Evolutionary conservation across 2,888 invertebrate species (phyloP).

Genomic region (Buathra laborator): DNA sequence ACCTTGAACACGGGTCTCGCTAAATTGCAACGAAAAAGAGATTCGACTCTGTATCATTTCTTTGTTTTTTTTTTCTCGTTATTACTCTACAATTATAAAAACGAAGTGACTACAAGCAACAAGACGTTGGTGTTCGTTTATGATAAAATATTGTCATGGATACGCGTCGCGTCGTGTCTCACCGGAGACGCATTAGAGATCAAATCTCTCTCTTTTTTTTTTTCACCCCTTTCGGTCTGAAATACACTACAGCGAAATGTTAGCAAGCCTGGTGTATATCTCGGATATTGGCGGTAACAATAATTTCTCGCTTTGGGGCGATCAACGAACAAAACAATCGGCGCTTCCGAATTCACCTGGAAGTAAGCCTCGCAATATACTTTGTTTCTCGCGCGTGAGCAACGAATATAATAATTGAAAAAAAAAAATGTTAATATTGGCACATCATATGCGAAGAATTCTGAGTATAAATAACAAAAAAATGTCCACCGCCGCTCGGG

Average conservation of each 20-base stretch:
- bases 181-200: constrained; percentile 47
- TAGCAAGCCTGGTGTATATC: constrained; percentile 28
- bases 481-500: constrained; percentile 29
- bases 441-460: constrained; percentile 28
- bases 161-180: constrained; percentile 51
- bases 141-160: constrained; percentile 75
- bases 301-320: constrained; percentile 33
- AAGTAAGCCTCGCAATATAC: not conserved
- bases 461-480: constrained; percentile 30
- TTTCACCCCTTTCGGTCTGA: not conserved
- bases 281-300: constrained; percentile 43
- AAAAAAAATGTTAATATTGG: constrained; percentile 28
- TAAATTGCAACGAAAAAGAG: not conserved
- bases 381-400: not conserved
- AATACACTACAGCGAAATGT: constrained; percentile 23
- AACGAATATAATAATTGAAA: not conserved
- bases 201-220: constrained; percentile 1
- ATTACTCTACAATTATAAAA: constrained; percentile 11
- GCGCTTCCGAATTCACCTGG: not conserved
- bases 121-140: constrained; percentile 62
- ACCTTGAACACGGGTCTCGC: constrained; percentile 16
- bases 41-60: not conserved
- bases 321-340: constrained; percentile 32
- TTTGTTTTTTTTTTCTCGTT: not conserved
- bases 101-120: constrained; percentile 33